These are phyloP conservation scores for Astropecten irregularis DNA, from an alignment of 53 echinoderm and acorn worm genomes.

Conservation along the genomic window DNA sequence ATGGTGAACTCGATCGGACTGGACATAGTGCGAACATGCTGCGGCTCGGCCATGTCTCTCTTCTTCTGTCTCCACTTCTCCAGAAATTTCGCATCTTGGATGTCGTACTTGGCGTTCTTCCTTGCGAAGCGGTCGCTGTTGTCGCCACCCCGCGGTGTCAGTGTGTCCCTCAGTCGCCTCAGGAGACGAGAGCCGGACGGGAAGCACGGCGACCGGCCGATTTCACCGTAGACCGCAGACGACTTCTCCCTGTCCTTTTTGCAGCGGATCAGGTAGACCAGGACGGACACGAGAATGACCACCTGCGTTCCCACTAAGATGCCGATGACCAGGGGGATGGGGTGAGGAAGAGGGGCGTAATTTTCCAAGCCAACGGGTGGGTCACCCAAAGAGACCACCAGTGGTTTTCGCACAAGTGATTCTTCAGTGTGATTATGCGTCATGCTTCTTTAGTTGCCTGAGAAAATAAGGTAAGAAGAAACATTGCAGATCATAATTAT, in stretches of 20 bases:
- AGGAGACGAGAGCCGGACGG: neutral
- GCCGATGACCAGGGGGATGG: constrained; percentile 29
- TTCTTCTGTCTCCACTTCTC: constrained; percentile 29
- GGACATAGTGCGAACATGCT: constrained; percentile 19
- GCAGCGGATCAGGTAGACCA: constrained; percentile 11
- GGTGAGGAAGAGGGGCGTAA: constrained; percentile 9
- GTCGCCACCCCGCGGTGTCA: neutral
- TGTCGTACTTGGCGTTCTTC: neutral
- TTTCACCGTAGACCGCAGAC: neutral
- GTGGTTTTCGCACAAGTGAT: neutral
- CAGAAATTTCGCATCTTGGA: constrained; percentile 11
- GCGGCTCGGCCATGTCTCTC: neutral
- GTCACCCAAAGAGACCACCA: neutral
- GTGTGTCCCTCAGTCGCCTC: neutral
- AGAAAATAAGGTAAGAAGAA: neutral
- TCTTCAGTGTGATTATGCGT: neutral
- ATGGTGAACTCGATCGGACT: constrained; percentile 55
- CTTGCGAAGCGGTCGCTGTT: neutral
- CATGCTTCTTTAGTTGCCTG: neutral
- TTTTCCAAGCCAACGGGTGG: neutral
- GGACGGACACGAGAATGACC: constrained; percentile 30
- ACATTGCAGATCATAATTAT: neutral
- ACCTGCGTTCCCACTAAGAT: constrained; percentile 24
- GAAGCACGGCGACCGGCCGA: constrained; percentile 2
- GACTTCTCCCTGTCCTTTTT: neutral